Percentiles rank a stretch among this genome's conserved stretches.
Conservation (phyloP, 2,113 vertebrate genomes). For the Hippopotamus amphibius region DNA sequence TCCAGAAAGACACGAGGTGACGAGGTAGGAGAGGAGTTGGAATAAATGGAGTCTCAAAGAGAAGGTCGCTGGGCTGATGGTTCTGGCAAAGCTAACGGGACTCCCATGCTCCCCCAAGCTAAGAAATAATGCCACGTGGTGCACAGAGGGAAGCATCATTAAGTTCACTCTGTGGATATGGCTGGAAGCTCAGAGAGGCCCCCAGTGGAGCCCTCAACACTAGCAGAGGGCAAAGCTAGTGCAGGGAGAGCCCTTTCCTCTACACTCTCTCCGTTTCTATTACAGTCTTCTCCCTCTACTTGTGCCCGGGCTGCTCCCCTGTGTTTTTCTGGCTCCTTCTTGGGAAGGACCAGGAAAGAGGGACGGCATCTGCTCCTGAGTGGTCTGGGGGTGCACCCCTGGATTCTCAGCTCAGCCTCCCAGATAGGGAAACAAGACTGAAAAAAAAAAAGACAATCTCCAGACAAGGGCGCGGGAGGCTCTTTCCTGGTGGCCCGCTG, state of each 20-base stretch:
- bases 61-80: neutral
- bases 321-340: neutral
- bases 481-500: neutral
- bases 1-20: neutral
- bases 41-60: neutral
- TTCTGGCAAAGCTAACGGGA: neutral
- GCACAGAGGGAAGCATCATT: neutral
- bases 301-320: neutral
- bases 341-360: neutral
- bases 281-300: neutral
- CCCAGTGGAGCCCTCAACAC: rapidly evolving
- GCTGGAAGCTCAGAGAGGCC: neutral
- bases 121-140: rapidly evolving
- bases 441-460: neutral
- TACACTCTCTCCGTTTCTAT: no score
- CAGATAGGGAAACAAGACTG: neutral
- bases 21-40: neutral
- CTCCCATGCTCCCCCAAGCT: rapidly evolving
- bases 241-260: neutral
- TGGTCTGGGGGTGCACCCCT: neutral
- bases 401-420: neutral
- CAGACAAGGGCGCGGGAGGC: neutral
- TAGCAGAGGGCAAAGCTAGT: neutral
- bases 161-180: rapidly evolving
- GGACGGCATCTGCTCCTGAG: neutral